Evolutionary conservation across 2,113 vertebrate genomes (phyloP).

Genomic region (Vanacampus margaritifer): DNA sequence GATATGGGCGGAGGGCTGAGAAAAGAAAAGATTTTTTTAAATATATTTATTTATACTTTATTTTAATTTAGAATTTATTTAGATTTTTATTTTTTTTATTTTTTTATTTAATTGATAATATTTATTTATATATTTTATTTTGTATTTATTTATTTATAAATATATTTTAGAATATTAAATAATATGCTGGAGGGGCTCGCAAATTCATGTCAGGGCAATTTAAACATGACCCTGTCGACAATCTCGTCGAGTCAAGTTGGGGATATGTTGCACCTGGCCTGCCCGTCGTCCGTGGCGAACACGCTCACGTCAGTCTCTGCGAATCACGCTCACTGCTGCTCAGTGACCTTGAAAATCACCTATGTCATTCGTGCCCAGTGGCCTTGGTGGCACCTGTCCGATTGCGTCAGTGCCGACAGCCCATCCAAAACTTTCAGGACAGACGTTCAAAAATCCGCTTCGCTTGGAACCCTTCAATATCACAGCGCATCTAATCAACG

Average conservation of each 20-base stretch:
- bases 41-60: too few relatives aligned
- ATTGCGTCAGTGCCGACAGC: background rate
- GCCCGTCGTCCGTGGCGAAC: background rate
- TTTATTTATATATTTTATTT: too few relatives aligned
- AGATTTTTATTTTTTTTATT: too few relatives aligned
- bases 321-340: background rate
- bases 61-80: too few relatives aligned
- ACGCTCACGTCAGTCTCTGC: background rate
- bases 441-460: background rate
- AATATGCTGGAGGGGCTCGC: too few relatives aligned
- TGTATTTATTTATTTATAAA: too few relatives aligned
- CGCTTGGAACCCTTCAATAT: background rate
- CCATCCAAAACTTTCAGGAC: background rate
- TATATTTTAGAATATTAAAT: too few relatives aligned
- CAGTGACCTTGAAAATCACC: conserved; percentile 4
- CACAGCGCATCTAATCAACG: background rate
- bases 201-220: background rate
- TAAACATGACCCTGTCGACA: background rate
- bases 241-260: background rate
- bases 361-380: background rate
- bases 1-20: too few relatives aligned
- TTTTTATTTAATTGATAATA: too few relatives aligned
- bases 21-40: too few relatives aligned
- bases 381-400: background rate
- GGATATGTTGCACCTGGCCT: background rate